A percentile compares a stretch with the other conserved stretches of the same genome.
phyloP scores from a whole-genome alignment of 1,140 invertebrate species.

The Tetramorium simillimum region DNA sequence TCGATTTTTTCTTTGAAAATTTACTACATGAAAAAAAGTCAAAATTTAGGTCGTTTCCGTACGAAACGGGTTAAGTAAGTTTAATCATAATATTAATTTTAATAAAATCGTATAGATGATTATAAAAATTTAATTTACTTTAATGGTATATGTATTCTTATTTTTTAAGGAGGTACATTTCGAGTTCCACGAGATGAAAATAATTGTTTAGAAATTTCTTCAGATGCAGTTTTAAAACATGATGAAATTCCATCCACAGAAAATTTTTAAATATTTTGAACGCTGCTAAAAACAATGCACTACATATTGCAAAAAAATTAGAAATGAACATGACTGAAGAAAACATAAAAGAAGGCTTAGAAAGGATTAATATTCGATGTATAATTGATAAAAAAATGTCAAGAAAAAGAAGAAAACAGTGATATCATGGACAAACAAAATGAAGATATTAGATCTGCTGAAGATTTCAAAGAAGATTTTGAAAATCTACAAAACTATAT shows the following conservation, averaged over 20 bases:
- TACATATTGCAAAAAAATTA: neutral
- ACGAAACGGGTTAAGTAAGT: neutral
- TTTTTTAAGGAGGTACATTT: neutral
- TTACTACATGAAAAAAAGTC: too few relatives aligned
- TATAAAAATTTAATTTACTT: neutral
- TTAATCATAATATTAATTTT: neutral
- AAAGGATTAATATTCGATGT: neutral
- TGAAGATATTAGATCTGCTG: neutral
- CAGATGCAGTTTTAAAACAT: neutral
- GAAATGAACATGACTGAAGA: neutral
- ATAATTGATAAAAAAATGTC: neutral
- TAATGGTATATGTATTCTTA: neutral
- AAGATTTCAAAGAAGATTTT: neutral
- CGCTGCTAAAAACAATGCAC: neutral
- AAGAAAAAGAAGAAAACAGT: neutral
- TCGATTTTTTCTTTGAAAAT: too few relatives aligned
- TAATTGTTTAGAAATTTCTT: constrained; percentile 10
- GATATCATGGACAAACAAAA: neutral
- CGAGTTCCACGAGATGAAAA: constrained; percentile 6
- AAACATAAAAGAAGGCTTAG: neutral
- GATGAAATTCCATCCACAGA: neutral
- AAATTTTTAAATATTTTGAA: constrained; percentile 13
- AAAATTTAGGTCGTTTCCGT: too few relatives aligned
- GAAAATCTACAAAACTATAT: neutral
- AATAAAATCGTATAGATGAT: neutral